These are phyloP conservation scores for Leptobrachium ailaonicum DNA, from an alignment of 2,113 vertebrate species.

Conservation along the genomic window DNA sequence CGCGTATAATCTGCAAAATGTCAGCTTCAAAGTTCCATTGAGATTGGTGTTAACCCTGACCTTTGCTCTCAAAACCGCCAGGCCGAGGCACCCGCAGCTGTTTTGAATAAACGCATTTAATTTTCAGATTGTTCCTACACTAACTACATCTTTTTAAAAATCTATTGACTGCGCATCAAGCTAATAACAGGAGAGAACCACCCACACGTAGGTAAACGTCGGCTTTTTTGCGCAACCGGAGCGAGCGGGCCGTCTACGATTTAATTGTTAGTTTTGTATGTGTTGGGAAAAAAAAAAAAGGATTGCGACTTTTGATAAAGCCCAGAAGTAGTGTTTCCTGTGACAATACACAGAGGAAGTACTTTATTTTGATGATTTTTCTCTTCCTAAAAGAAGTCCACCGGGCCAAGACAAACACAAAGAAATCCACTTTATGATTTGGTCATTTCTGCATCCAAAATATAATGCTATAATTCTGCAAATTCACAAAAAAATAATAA, in stretches of 20 bases:
- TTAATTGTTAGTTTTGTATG: constrained; percentile 20
- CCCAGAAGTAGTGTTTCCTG: constrained; percentile 77
- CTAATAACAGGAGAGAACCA: not conserved
- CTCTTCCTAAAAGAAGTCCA: constrained; percentile 74
- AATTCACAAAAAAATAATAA: not conserved
- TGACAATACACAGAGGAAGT: constrained; percentile 81
- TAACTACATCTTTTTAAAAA: constrained; percentile 36
- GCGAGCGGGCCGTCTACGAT: not conserved
- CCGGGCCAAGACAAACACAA: constrained; percentile 76
- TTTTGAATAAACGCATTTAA: constrained; percentile 85
- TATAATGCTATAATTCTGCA: constrained; percentile 10
- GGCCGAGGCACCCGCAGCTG: constrained; percentile 85
- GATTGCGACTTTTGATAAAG: constrained; percentile 73
- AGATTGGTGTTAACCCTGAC: constrained; percentile 91
- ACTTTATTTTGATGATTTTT: constrained; percentile 78
- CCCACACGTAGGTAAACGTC: not conserved
- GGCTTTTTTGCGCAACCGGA: not conserved
- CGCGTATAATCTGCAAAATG: constrained; percentile 88
- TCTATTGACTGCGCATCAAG: not conserved
- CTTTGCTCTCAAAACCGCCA: constrained; percentile 77
- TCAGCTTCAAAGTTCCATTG: constrained; percentile 89
- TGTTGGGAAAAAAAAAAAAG: constrained; percentile 57
- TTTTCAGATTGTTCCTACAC: constrained; percentile 70
- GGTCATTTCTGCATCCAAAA: constrained; percentile 14
- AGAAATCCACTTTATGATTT: constrained; percentile 59